Percentiles rank a stretch among this genome's conserved stretches.
phyloP scores from a whole-genome alignment of 2,888 invertebrate species.

The Saturnia japonica region DNA sequence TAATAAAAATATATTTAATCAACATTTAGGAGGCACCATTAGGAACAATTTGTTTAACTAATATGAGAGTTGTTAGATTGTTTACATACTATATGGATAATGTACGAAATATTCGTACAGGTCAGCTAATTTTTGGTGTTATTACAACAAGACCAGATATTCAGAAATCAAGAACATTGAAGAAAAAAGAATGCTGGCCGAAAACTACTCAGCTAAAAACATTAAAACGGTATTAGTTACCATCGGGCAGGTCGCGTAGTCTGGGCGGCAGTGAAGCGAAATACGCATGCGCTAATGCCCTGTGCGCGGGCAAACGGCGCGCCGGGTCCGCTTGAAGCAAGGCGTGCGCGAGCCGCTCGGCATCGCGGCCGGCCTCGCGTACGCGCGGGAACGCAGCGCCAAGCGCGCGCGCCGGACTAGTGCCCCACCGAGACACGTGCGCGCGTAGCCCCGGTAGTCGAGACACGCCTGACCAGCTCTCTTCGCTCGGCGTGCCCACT shows the following conservation, averaged over 20 bases:
- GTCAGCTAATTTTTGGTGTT: too few species aligned
- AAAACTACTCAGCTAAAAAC: too few species aligned
- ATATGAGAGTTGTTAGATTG: too few species aligned
- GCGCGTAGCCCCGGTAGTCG: constrained; percentile 92
- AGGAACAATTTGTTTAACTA: too few species aligned
- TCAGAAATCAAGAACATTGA: too few species aligned
- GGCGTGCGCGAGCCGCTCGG: constrained; percentile 92
- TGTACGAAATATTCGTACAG: too few species aligned
- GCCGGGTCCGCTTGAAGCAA: constrained; percentile 94
- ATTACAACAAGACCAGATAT: too few species aligned
- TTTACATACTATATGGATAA: too few species aligned
- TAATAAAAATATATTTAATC: too few species aligned
- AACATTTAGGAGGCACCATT: too few species aligned
- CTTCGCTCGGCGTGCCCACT: constrained; percentile 96
- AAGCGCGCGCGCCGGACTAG: constrained; percentile 88
- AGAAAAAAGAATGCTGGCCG: too few species aligned
- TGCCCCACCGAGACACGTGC: constrained; percentile 82
- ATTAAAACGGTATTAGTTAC: constrained; percentile 81
- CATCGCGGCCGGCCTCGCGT: constrained; percentile 92
- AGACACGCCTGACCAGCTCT: constrained; percentile 95
- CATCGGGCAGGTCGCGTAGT: constrained; percentile 95
- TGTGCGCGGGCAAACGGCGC: constrained; percentile 92
- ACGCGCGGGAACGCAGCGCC: constrained; percentile 94
- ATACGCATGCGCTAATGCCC: constrained; percentile 94
- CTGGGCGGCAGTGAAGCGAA: constrained; percentile 95